Evolutionary conservation across 2,113 vertebrate species (phyloP), one percentile per base, ranked within the genome.

Genomic region (Agelaius phoeniceus): DNA sequence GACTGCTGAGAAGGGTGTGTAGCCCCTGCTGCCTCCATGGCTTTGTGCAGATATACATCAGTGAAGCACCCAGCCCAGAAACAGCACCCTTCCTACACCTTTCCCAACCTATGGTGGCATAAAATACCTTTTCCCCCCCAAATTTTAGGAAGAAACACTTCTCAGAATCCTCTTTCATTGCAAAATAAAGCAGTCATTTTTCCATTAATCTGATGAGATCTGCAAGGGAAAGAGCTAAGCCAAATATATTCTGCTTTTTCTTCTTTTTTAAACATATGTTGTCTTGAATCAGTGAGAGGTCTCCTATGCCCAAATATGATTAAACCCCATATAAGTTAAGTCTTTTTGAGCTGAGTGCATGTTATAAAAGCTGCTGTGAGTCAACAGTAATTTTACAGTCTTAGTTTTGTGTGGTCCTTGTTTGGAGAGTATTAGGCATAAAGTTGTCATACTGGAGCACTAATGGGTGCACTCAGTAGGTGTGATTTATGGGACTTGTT

Each of bases 391-490:
- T 96, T 97, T 98, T 97, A 96, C 43, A 87, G 91, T 94, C 94
- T 94, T 86, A 95, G 63, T 96, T 97, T 97, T 98, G 97, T 98
- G 98, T 98, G 97, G 97, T 98, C 96, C 94, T 95, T 87, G 63
- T 92, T 97, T 96, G 67, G 69, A 96, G 94, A 96, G 85, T 68
- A 83, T 95, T 96, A 90, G 66, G 86, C 73, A 86, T 85, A 67
- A 93, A 91, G 87, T 79, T 94, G 84, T 94, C 89, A 91, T 86
- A 77, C 66, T 96, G 49, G 66, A 91, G 54, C 82, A 93, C 86
- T 81, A 87, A 87, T 48, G 86, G 80, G 77, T 73, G 67, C 73
- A 83, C 93, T 92, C 51, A 78, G 81, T 92, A 89, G 67, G 90
- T 93, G 78, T 93, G 92, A 94, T 90, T 93, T 82, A 86, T 55